Conservation (phyloP, 53 echinoderm and acorn worm species). For the Arbacia lixula region DNA sequence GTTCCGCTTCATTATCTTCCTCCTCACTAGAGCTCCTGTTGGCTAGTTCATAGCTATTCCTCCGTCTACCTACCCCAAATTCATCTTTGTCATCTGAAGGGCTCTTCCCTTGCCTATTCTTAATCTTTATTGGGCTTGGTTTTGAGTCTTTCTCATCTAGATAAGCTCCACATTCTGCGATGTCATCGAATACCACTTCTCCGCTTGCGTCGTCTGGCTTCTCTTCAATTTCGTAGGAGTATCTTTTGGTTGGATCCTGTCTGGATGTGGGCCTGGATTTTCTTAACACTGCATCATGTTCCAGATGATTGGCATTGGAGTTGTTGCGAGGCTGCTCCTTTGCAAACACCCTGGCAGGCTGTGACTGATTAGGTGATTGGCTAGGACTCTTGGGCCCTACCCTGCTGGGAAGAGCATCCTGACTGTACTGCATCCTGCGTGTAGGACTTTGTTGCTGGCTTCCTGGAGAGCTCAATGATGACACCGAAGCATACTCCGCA, state of each 20-base stretch:
- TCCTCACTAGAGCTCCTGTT: slow-evolving; percentile 88
- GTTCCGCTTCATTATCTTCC: slow-evolving; percentile 69
- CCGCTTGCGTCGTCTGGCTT: slow-evolving; percentile 74
- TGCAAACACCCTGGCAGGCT: not conserved
- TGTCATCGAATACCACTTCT: slow-evolving; percentile 95
- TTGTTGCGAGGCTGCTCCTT: slow-evolving; percentile 85
- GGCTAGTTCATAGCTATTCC: slow-evolving; percentile 97
- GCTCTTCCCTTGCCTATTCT: slow-evolving; percentile 43
- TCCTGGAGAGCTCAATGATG: slow-evolving; percentile 49
- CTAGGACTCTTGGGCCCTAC: slow-evolving; percentile 32
- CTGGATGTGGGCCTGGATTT: slow-evolving; percentile 68
- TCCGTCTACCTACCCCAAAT: slow-evolving; percentile 68
- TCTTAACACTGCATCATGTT: slow-evolving; percentile 21
- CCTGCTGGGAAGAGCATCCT: slow-evolving; percentile 31
- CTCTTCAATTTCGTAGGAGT: slow-evolving; percentile 78
- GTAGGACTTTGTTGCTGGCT: slow-evolving; percentile 22
- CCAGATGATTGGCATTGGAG: slow-evolving; percentile 87
- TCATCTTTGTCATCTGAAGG: slow-evolving; percentile 18
- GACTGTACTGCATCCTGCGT: slow-evolving; percentile 34
- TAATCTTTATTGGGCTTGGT: slow-evolving; percentile 53
- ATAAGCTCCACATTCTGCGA: slow-evolving; percentile 93
- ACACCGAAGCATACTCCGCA: slow-evolving; percentile 79
- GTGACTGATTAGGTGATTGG: slow-evolving; percentile 31
- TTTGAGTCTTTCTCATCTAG: slow-evolving; percentile 72
- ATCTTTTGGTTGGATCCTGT: slow-evolving; percentile 54